These are phyloP conservation scores for Anolis sagrei DNA, from an alignment of 2,113 vertebrate genomes.

Conservation along the genomic window DNA sequence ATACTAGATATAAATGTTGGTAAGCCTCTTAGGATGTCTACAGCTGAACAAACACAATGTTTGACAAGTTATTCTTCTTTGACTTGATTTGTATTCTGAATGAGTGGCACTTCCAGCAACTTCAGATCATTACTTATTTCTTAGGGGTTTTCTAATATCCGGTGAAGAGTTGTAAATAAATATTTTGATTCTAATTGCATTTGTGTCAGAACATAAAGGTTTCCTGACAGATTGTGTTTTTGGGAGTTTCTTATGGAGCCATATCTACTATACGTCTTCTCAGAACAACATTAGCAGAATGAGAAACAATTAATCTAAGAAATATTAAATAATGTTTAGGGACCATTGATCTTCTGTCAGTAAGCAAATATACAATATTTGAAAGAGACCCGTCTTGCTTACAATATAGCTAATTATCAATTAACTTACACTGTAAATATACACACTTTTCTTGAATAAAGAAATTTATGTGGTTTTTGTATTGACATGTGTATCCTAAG, in stretches of 20 bases:
- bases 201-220: not conserved
- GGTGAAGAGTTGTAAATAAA: not conserved
- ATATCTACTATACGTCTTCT: not conserved
- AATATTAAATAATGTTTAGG: too few species aligned
- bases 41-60: not conserved
- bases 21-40: not conserved
- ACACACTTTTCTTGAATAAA: not conserved
- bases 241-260: not conserved
- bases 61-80: accelerated
- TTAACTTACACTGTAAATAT: not conserved
- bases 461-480: not conserved
- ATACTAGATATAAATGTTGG: accelerated
- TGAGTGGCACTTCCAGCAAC: not conserved
- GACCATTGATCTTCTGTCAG: too few species aligned
- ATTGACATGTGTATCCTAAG: not conserved
- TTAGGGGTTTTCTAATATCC: not conserved
- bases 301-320: accelerated
- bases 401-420: not conserved
- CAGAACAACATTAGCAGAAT: not conserved
- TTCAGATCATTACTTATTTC: not conserved
- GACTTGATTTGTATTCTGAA: accelerated
- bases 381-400: accelerated
- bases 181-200: not conserved
- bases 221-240: not conserved
- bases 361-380: not conserved